phyloP scores from a whole-genome alignment of 2,888 invertebrate genomes.

The Leptinotarsa peninsularis region DNA sequence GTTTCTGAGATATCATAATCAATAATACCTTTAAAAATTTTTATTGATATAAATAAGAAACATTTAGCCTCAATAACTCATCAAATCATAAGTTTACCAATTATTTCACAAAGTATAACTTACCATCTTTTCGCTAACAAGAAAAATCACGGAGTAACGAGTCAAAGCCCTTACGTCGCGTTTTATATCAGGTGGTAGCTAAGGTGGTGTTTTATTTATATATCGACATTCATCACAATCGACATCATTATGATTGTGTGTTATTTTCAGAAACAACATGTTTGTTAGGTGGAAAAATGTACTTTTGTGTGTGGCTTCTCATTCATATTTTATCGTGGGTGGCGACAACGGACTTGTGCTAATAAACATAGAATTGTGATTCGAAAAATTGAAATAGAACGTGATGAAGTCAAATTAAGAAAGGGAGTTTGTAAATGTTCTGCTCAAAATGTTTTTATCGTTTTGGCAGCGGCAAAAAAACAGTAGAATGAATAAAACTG shows the following conservation, averaged over 20 bases:
- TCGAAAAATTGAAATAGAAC: no score
- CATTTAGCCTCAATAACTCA: no score
- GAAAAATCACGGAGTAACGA: constrained; percentile 16
- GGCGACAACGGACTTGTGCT: background rate
- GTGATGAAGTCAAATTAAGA: no score
- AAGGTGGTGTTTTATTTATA: constrained; percentile 32
- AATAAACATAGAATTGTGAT: background rate
- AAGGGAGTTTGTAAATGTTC: no score
- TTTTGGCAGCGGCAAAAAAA: no score
- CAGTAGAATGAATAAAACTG: no score
- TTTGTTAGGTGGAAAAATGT: constrained; percentile 9
- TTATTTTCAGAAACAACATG: constrained; percentile 19
- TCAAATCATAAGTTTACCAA: no score
- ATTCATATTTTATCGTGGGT: constrained; percentile 14
- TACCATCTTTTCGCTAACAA: background rate
- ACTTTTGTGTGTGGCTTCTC: constrained; percentile 6
- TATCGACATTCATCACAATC: constrained; percentile 34
- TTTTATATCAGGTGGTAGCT: constrained; percentile 28
- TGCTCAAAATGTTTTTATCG: no score
- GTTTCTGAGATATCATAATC: no score
- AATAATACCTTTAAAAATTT: no score
- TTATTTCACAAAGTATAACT: background rate
- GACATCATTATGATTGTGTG: background rate
- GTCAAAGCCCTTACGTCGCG: constrained; percentile 5
- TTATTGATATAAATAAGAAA: no score